A percentile compares a stretch with the other conserved stretches of the same genome.
phyloP scores from a whole-genome alignment of 92 coral and sea anemone species.

The Scolanthus callimorphus region DNA sequence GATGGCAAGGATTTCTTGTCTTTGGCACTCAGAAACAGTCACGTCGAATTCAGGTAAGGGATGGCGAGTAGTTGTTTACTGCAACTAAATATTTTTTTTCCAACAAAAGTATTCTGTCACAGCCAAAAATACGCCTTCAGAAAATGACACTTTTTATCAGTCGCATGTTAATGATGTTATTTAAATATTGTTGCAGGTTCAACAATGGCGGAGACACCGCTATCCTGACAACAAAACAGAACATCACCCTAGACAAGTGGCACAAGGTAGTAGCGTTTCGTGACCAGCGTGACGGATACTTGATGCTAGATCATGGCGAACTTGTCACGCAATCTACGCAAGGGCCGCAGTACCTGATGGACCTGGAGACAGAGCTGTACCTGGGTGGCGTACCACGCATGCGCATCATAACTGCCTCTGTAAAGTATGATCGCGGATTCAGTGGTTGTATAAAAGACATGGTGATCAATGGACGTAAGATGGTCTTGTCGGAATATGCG shows the following conservation, averaged over 20 bases:
- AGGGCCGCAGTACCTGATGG: constrained; percentile 17
- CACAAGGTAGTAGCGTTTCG: constrained; percentile 42
- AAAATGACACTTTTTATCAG: no score
- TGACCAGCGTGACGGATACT: constrained; percentile 33
- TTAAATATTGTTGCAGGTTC: constrained; percentile 17
- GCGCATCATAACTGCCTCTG: background rate
- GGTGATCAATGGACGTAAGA: constrained; percentile 14
- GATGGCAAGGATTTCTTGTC: constrained; percentile 18
- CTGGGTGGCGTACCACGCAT: constrained; percentile 23
- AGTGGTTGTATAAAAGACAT: constrained; percentile 16
- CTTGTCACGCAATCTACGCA: constrained; percentile 27
- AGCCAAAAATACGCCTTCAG: no score
- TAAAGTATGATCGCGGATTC: constrained; percentile 14
- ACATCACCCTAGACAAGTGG: constrained; percentile 38
- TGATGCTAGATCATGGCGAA: constrained; percentile 28
- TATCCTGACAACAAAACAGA: constrained; percentile 8
- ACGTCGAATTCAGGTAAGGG: constrained; percentile 23
- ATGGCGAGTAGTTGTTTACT: no score
- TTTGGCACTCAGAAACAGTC: constrained; percentile 11
- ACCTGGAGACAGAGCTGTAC: constrained; percentile 15
- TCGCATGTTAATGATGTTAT: no score
- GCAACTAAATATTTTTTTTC: no score
- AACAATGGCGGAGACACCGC: constrained; percentile 28
- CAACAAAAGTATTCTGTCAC: no score
- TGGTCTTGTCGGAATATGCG: constrained; percentile 10